These are phyloP conservation scores for Ylistrum balloti DNA, from an alignment of 1,140 invertebrate genomes.

Conservation along the genomic window DNA sequence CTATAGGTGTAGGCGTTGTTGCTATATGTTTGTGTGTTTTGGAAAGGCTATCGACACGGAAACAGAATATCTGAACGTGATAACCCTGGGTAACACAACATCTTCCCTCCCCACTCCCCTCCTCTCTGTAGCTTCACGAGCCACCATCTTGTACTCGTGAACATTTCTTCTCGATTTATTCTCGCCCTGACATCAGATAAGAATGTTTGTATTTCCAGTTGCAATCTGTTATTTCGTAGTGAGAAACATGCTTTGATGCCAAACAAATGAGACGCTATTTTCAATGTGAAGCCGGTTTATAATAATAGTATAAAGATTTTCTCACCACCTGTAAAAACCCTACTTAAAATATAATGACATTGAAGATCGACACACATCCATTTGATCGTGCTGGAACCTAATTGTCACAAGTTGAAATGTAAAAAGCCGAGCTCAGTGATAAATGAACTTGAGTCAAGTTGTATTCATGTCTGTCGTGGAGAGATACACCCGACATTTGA, in stretches of 20 bases:
- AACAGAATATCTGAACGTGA: not conserved
- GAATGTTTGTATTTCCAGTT: slow-evolving; percentile 20
- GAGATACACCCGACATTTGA: no score
- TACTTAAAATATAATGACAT: not conserved
- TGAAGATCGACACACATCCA: not conserved
- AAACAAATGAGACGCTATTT: not conserved
- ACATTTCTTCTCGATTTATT: not conserved
- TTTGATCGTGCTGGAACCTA: not conserved
- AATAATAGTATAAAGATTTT: not conserved
- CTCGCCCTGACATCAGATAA: not conserved
- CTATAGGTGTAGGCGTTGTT: not conserved
- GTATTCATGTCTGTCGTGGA: no score
- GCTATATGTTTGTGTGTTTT: not conserved
- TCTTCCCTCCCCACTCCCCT: no score
- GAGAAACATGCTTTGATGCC: slow-evolving; percentile 23
- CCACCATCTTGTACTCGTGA: not conserved
- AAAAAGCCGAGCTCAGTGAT: no score
- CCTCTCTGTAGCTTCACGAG: not conserved
- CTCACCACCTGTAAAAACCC: not conserved
- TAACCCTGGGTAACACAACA: not conserved
- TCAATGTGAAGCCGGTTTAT: slow-evolving; percentile 5
- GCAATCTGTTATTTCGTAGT: not conserved
- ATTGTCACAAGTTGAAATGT: slow-evolving; percentile 3
- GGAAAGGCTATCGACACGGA: not conserved
- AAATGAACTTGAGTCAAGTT: no score